Conservation (phyloP, 2,888 invertebrate genomes). For the Mactromeris polynyma region DNA sequence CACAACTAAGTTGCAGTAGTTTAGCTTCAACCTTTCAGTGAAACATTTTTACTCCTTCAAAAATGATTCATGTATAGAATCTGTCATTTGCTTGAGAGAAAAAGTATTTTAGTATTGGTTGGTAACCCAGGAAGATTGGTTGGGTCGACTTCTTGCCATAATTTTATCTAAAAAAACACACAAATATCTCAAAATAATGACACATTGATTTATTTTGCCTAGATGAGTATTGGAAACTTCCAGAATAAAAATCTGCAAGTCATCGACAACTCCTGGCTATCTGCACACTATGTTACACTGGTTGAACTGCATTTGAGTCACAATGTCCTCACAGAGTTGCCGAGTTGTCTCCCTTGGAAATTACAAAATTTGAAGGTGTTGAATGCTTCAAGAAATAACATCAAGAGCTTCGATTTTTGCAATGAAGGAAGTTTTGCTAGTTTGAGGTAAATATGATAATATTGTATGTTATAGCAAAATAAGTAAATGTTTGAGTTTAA, state of each 20-base stretch:
- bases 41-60: no score
- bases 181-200: no score
- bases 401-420: slow-evolving; percentile 55
- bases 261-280: slow-evolving; percentile 72
- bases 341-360: slow-evolving; percentile 75
- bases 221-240: slow-evolving; percentile 56
- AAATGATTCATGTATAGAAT: no score
- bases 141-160: no score
- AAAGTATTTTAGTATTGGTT: no score
- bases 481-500: no score
- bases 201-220: background rate
- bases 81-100: no score
- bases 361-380: slow-evolving; percentile 71
- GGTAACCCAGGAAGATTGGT: no score
- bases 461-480: no score
- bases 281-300: slow-evolving; percentile 60
- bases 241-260: slow-evolving; percentile 53
- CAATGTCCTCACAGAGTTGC: slow-evolving; percentile 72
- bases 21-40: no score
- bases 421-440: background rate
- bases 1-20: no score
- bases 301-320: slow-evolving; percentile 72
- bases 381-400: slow-evolving; percentile 69
- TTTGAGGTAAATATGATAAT: slow-evolving; percentile 3
- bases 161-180: no score